These are phyloP conservation scores for Myocastor coypus DNA, from an alignment of 2,113 vertebrate genomes.

Conservation along the genomic window DNA sequence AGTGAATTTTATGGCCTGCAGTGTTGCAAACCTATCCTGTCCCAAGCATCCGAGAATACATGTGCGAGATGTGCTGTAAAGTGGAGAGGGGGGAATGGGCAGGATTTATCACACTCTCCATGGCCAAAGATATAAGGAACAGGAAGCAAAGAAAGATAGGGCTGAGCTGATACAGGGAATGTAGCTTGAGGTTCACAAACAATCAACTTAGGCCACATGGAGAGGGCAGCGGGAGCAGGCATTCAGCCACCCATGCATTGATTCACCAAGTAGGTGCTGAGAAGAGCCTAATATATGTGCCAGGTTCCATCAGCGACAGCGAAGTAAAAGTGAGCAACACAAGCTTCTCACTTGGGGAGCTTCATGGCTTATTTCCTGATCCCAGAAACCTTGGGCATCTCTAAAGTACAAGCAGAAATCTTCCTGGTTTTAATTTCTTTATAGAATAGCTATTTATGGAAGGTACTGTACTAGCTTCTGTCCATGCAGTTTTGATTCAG, in stretches of 20 bases:
- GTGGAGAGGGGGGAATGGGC: neutral
- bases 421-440: neutral
- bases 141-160: neutral
- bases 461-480: neutral
- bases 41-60: neutral
- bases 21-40: neutral
- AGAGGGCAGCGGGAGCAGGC: neutral
- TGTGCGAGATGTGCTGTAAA: neutral
- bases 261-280: neutral
- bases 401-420: neutral
- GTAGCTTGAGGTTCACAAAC: neutral
- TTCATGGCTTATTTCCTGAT: neutral
- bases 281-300: neutral
- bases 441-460: neutral
- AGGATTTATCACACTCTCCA: neutral
- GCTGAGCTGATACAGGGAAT: neutral
- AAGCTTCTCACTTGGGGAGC: neutral
- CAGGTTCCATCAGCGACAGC: neutral
- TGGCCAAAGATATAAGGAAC: neutral
- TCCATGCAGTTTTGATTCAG: neutral
- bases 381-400: neutral
- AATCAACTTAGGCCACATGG: too few species aligned
- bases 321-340: neutral
- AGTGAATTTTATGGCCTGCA: constrained; percentile 42
- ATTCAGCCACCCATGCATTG: neutral